Base-by-base conservation (phyloP, 2,113 vertebrate genomes). In the Junco hyemalis region DNA sequence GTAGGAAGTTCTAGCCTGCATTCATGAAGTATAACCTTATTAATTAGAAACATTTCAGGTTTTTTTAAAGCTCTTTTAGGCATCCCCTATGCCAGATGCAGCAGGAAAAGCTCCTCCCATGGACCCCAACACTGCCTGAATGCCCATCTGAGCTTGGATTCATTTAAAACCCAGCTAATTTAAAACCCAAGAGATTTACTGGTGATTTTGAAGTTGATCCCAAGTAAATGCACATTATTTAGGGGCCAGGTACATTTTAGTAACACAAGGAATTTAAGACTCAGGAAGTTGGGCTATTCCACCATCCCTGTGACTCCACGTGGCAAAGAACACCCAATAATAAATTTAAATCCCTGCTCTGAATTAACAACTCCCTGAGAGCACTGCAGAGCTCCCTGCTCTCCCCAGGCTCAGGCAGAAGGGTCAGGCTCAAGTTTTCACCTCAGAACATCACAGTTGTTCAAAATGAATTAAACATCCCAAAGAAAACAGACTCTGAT, bases 291-390 rank as follows among this genome's bases (percentile, higher is more conserved):
- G 76, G 17, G 31, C 33, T 54, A 15, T 44, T 73, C 14, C 12
- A 23, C 56, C 5, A 35, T 9, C 47, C 28, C 35, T 17, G 31
- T 0, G 1, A 61, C 16, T 89, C 66, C 45, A 73, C 0, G 0
- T 15, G 40, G 40, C 53, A 85, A 80, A 56, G 61, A 87, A 77
- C 6, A 65, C 18, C 8, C 71, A 69, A 7, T 1, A 72, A 56
- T 11, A 5, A 8, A 72, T 53, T 66, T 18, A 64, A 92, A 85
- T 16, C 24, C 22, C 31, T 57, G 12, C n/a, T 69, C n/a, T 53
- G 59, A 69, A 29, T 47, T 33, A 78, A 25, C 35, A 63, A 2
- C 14, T 45, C 56, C 14, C 1, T n/a, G 33, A 54, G 66, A 57
- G 45, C 26, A 13, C 60, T 7, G 56, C 59, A 44, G 47, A 79